Evolutionary conservation across 2,797 vertebrate genomes (phyloP).

Genomic region (Bradypodion pumilum): DNA sequence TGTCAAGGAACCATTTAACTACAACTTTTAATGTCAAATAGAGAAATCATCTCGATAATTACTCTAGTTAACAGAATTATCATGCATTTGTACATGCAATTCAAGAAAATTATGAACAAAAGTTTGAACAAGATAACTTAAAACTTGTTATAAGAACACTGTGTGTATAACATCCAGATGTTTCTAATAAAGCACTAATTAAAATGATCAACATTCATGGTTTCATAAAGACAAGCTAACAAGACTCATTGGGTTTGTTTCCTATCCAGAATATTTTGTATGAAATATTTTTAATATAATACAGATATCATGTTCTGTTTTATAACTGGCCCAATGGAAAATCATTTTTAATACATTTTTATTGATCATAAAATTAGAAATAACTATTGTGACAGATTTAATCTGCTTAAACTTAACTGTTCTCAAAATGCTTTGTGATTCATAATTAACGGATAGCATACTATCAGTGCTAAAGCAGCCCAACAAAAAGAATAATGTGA

Average conservation of each 20-base stretch:
- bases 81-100: conserved; percentile 13
- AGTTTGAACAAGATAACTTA: conserved; percentile 33
- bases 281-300: conserved; percentile 5
- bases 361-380: neutral
- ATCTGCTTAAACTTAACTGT: neutral
- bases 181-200: neutral
- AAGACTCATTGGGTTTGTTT: neutral
- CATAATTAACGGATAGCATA: neutral
- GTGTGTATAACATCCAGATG: neutral
- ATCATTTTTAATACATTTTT: conserved; percentile 5
- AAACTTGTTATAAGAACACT: conserved; percentile 1
- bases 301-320: neutral
- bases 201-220: too few species aligned
- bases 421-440: neutral
- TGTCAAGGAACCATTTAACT: neutral
- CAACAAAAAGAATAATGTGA: neutral
- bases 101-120: conserved; percentile 23
- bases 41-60: neutral
- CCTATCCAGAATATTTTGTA: neutral
- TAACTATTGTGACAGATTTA: neutral
- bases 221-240: too few species aligned
- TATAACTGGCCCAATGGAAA: neutral
- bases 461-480: neutral
- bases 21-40: neutral
- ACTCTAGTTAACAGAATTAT: neutral